Percentiles rank a stretch among this genome's conserved stretches.
phyloP scores from a whole-genome alignment of 2,797 vertebrate genomes.

The Bovichtus diacanthus region DNA sequence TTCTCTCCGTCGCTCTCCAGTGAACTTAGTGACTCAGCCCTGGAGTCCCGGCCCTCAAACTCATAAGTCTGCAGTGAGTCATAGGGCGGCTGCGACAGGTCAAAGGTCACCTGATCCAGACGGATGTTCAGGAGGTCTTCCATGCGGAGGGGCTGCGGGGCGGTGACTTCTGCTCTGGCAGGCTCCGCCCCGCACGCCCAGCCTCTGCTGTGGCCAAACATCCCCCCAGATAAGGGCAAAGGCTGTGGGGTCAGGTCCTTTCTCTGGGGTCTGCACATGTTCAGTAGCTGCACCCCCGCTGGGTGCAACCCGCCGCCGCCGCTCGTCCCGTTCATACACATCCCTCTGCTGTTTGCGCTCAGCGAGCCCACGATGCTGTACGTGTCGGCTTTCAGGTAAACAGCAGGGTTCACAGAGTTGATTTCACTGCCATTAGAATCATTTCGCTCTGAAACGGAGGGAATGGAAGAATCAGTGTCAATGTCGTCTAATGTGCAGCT shows the following conservation, averaged over 20 bases:
- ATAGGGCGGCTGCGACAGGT: slow-evolving; percentile 91
- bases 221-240: slow-evolving; percentile 69
- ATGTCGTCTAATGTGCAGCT: slow-evolving; percentile 75
- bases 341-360: slow-evolving; percentile 61
- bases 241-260: slow-evolving; percentile 81
- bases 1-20: slow-evolving; percentile 87
- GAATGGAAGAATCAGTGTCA: slow-evolving; percentile 77
- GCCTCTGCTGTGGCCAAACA: slow-evolving; percentile 64
- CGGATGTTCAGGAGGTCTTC: slow-evolving; percentile 89
- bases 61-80: slow-evolving; percentile 95
- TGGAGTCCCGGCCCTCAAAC: slow-evolving; percentile 90
- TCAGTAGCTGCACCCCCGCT: slow-evolving; percentile 68
- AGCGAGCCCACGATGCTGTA: slow-evolving; percentile 84
- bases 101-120: slow-evolving; percentile 88
- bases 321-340: slow-evolving; percentile 61
- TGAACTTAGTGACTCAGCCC: slow-evolving; percentile 90
- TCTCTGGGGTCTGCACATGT: slow-evolving; percentile 72
- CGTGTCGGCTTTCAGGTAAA: slow-evolving; percentile 69
- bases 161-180: slow-evolving; percentile 18
- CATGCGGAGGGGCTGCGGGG: slow-evolving; percentile 83
- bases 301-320: slow-evolving; percentile 56
- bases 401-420: slow-evolving; percentile 21
- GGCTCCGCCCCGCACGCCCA: slow-evolving; percentile 46
- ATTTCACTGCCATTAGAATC: slow-evolving; percentile 43
- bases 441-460: slow-evolving; percentile 62